These are phyloP conservation scores for Marmota monax DNA, from an alignment of 2,113 vertebrate genomes.

Conservation along the genomic window DNA sequence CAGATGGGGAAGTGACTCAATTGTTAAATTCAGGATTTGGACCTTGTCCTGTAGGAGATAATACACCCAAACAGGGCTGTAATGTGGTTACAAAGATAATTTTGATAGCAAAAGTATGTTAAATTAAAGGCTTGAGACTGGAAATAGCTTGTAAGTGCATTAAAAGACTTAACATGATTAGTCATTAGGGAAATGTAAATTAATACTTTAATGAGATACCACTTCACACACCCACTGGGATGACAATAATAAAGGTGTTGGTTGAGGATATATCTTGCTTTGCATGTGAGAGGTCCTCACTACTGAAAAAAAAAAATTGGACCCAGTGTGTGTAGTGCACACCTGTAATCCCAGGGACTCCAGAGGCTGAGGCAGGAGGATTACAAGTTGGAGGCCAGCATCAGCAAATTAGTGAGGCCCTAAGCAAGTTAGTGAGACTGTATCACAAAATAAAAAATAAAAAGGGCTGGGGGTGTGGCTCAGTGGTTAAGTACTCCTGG, in stretches of 20 bases:
- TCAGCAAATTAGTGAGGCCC: no score
- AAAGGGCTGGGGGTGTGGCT: no score
- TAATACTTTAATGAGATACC: not conserved
- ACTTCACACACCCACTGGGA: not conserved
- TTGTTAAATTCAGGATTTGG: conserved; percentile 5
- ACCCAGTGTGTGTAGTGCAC: no score
- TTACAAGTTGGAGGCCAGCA: no score
- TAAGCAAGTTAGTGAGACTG: no score
- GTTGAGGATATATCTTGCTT: not conserved
- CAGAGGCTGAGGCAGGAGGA: no score
- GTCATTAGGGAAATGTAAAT: not conserved
- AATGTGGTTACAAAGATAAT: not conserved
- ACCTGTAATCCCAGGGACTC: no score
- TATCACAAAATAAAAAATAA: no score
- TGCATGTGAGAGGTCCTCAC: not conserved
- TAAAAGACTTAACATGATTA: conserved; percentile 21
- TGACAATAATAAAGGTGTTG: not conserved
- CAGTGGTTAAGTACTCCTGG: no score
- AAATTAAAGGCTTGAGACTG: not conserved
- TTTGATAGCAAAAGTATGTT: no score
- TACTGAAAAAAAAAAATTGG: not conserved
- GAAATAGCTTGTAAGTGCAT: not conserved
- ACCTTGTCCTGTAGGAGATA: not conserved
- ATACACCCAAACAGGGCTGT: not conserved
- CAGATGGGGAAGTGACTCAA: not conserved